Conservation (phyloP, 23 tunicate genomes). For the Aplidium turbinatum region DNA sequence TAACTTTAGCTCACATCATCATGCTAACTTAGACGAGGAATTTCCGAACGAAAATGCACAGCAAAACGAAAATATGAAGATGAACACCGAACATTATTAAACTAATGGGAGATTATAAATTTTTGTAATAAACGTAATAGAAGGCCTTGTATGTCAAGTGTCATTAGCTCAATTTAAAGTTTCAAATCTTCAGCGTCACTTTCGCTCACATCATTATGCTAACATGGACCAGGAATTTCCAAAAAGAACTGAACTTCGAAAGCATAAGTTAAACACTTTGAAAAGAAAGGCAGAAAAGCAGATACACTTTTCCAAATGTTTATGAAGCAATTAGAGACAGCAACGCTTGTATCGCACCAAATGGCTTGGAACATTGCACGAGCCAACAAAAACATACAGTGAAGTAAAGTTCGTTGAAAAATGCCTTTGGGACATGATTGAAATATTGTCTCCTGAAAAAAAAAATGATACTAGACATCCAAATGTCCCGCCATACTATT, state of each 20-base stretch:
- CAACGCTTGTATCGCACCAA: constrained; percentile 32
- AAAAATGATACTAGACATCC: constrained; percentile 26
- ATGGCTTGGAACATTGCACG: constrained; percentile 50
- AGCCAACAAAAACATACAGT: constrained; percentile 56
- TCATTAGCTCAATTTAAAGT: constrained; percentile 48
- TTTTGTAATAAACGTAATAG: constrained; percentile 41
- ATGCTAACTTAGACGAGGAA: too few relatives aligned
- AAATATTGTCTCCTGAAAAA: constrained; percentile 57
- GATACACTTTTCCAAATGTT: constrained; percentile 42
- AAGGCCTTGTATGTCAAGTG: constrained; percentile 37
- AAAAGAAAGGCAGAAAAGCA: constrained; percentile 48
- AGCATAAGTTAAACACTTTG: constrained; percentile 30
- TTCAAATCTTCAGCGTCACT: constrained; percentile 45
- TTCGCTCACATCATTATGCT: constrained; percentile 45
- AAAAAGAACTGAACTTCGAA: constrained; percentile 37
- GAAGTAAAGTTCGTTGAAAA: constrained; percentile 67
- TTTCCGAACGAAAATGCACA: constrained; percentile 59
- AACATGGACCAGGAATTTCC: constrained; percentile 33
- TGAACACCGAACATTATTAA: constrained; percentile 43
- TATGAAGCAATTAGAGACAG: constrained; percentile 44
- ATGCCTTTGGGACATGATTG: constrained; percentile 51
- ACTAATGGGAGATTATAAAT: constrained; percentile 35
- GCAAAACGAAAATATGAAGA: constrained; percentile 52
- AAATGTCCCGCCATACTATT: constrained; percentile 41
- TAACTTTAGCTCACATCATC: too few relatives aligned